A percentile compares a stretch with the other conserved stretches of the same genome.
Conservation (phyloP, 2,797 vertebrate species). For the Sphaeramia orbicularis region DNA sequence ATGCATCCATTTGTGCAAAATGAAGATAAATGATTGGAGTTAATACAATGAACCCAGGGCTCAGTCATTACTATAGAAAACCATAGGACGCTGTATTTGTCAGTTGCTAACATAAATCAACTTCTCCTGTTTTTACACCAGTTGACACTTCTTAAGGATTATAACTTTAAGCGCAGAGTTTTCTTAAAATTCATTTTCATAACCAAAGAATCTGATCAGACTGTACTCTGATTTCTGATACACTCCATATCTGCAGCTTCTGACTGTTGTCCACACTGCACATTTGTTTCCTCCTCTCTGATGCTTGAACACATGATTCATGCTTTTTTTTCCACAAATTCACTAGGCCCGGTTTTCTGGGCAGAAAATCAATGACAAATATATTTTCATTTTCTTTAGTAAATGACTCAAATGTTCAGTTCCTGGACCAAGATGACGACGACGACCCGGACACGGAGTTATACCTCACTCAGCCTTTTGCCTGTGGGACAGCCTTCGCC, state of each 20-base stretch:
- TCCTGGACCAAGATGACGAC: constrained; percentile 99
- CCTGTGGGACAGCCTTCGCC: constrained; percentile 97
- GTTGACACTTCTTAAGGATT: too few species aligned
- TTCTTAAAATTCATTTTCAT: not conserved
- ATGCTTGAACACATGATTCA: constrained; percentile 29
- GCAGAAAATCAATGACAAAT: constrained; percentile 14
- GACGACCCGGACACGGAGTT: constrained; percentile 99
- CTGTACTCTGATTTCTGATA: constrained; percentile 18
- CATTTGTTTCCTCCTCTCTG: constrained; percentile 45
- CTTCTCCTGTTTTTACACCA: too few species aligned
- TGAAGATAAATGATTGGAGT: too few species aligned
- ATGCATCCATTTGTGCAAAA: too few species aligned
- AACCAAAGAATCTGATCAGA: not conserved
- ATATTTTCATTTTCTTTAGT: constrained; percentile 79
- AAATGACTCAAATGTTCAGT: constrained; percentile 99
- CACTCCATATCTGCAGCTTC: constrained; percentile 75
- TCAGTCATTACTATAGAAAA: too few species aligned
- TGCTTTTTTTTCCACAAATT: constrained; percentile 10
- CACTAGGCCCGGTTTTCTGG: constrained; percentile 15
- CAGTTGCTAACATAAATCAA: too few species aligned
- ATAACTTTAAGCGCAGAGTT: too few species aligned
- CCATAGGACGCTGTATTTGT: too few species aligned
- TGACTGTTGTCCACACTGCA: constrained; percentile 55
- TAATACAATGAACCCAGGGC: too few species aligned
- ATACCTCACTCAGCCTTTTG: constrained; percentile 98